Conservation (phyloP, 2,113 vertebrate genomes). For the Burhinus oedicnemus region DNA sequence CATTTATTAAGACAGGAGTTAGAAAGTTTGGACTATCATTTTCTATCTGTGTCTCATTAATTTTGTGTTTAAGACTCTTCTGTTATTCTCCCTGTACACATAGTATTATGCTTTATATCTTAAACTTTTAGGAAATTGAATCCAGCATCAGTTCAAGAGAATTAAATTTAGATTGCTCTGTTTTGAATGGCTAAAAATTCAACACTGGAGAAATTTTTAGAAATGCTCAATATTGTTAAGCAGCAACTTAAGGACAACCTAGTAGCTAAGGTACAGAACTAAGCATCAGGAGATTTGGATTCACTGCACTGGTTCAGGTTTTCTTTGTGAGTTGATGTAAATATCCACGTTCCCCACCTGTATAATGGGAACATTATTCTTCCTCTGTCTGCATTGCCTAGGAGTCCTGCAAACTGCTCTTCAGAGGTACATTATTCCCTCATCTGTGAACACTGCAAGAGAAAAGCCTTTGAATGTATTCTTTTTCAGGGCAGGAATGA, state of each 20-base stretch:
- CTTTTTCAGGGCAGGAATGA: neutral
- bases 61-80: conserved; percentile 5
- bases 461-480: neutral
- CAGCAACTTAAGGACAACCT: neutral
- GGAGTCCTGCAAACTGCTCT: neutral
- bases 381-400: conserved; percentile 3
- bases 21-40: neutral
- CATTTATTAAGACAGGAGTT: neutral
- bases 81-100: neutral
- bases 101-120: neutral
- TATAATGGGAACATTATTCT: conserved; percentile 22
- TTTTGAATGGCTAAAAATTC: neutral
- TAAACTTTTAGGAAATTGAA: conserved; percentile 47
- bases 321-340: neutral
- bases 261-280: neutral
- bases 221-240: neutral
- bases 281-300: neutral
- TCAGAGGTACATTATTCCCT: neutral
- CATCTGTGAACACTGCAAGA: neutral
- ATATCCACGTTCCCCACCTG: neutral
- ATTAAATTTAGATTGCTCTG: neutral
- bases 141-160: neutral
- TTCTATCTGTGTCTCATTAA: conserved; percentile 34
- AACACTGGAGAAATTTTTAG: neutral
- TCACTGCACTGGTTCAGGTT: neutral